Conservation (phyloP, 2,113 vertebrate genomes). For the Nanger granti region DNA sequence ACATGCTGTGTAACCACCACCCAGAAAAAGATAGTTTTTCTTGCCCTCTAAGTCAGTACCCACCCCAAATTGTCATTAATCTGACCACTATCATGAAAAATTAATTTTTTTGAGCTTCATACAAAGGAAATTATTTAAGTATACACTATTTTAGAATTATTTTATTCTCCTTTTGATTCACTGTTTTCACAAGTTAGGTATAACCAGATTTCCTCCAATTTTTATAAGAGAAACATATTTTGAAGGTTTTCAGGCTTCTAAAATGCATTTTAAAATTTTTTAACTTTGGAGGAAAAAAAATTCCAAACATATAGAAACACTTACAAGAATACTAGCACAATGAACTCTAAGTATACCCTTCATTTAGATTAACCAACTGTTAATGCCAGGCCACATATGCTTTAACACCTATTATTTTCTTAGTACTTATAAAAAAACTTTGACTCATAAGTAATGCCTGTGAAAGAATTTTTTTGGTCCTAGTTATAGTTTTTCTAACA, state of each 20-base stretch:
- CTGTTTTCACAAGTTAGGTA: not conserved
- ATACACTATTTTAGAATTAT: not conserved
- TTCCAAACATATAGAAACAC: not conserved
- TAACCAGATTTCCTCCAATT: not conserved
- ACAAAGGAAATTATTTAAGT: not conserved
- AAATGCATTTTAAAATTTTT: not conserved
- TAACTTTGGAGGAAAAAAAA: not conserved
- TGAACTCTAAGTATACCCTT: not conserved
- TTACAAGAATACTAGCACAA: not conserved
- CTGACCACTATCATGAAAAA: not conserved
- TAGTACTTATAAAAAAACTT: not conserved
- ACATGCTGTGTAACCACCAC: not conserved
- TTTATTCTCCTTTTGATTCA: not conserved
- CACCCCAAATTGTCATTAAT: not conserved
- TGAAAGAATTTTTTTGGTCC: not conserved
- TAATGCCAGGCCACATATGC: not conserved
- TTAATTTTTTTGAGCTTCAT: conserved; percentile 8
- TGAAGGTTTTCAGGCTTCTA: not conserved
- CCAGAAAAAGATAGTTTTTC: not conserved
- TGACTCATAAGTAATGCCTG: not conserved
- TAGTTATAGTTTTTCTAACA: not conserved
- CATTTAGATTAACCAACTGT: not conserved
- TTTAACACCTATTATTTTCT: not conserved
- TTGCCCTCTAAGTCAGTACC: not conserved
- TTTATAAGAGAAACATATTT: conserved; percentile 15